phyloP scores from a whole-genome alignment of 2,888 invertebrate genomes.

The Pristionchus entomophagus region DNA sequence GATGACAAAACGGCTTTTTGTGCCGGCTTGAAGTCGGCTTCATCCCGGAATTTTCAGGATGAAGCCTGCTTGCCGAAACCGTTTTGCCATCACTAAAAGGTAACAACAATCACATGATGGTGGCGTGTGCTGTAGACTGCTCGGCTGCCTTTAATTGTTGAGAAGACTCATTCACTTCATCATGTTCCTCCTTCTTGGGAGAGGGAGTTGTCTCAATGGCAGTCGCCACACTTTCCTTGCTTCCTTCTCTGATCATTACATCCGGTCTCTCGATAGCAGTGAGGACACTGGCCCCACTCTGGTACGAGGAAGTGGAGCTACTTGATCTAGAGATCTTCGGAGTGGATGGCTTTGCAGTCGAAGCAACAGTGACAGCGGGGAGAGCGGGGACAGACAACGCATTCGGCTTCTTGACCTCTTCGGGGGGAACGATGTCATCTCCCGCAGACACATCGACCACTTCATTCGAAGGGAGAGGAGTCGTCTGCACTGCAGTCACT shows the following conservation, averaged over 20 bases:
- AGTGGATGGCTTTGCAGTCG: background rate
- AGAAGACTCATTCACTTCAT: background rate
- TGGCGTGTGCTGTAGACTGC: too few species aligned
- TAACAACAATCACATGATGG: too few species aligned
- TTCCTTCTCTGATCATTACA: background rate
- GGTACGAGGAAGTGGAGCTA: background rate
- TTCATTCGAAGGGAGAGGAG: background rate
- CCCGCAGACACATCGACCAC: background rate
- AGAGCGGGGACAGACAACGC: background rate
- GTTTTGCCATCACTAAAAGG: too few species aligned
- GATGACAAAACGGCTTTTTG: too few species aligned
- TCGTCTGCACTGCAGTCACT: background rate
- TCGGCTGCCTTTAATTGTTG: background rate
- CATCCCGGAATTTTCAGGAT: background rate
- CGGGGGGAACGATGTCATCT: background rate
- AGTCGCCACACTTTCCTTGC: conserved; percentile 9
- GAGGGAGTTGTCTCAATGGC: background rate
- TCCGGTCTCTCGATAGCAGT: background rate
- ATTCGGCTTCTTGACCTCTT: background rate
- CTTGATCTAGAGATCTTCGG: background rate
- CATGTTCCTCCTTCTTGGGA: background rate
- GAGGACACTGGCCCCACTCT: background rate
- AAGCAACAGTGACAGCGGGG: background rate
- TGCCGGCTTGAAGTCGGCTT: background rate
- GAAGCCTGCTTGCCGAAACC: too few species aligned